Conservation (phyloP, 2,888 invertebrate genomes). For the Tetrapedia diversipes region DNA sequence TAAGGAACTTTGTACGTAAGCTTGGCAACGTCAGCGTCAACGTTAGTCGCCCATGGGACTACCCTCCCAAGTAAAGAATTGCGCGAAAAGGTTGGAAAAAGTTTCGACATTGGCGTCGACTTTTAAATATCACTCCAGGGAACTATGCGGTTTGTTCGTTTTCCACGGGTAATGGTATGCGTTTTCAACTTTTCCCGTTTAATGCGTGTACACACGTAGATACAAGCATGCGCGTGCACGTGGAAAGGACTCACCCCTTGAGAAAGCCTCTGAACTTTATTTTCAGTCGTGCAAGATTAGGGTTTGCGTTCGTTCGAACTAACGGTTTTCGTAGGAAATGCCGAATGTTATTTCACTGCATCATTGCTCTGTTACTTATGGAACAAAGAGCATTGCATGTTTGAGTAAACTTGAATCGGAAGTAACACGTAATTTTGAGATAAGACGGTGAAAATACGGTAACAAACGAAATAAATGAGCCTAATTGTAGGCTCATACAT, state of each 20-base stretch:
- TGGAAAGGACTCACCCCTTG: not conserved
- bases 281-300: not conserved
- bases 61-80: constrained; percentile 45
- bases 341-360: not conserved
- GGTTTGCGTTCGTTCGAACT: not conserved
- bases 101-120: constrained; percentile 52
- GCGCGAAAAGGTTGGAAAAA: constrained; percentile 45
- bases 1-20: constrained; percentile 64
- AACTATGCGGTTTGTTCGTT: constrained; percentile 32
- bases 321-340: not conserved
- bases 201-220: constrained; percentile 13
- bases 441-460: not conserved
- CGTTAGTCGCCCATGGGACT: constrained; percentile 53
- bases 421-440: not conserved
- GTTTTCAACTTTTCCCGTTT: constrained; percentile 7
- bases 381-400: not conserved
- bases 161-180: not conserved
- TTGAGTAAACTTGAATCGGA: not conserved
- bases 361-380: not conserved
- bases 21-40: constrained; percentile 59
- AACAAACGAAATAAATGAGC: too few relatives aligned
- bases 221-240: too few relatives aligned
- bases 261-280: not conserved
- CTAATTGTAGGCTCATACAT: too few relatives aligned
- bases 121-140: constrained; percentile 56